These are phyloP conservation scores for Gouania willdenowi DNA, from an alignment of 2,797 vertebrate species.

Conservation along the genomic window DNA sequence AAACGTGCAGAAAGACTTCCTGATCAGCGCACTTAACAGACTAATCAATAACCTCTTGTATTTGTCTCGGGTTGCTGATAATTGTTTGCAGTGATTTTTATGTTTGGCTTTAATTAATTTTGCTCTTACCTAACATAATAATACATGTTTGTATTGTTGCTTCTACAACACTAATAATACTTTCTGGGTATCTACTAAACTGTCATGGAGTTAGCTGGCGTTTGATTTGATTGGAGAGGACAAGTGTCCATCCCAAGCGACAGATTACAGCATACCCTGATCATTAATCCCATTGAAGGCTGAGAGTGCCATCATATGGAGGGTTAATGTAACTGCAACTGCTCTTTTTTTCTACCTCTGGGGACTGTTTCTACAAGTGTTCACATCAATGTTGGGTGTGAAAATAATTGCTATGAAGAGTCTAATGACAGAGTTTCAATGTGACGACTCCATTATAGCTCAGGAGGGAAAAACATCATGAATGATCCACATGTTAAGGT, in stretches of 20 bases:
- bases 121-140: too few relatives aligned
- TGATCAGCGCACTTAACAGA: not conserved
- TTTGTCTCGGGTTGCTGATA: constrained; percentile 5
- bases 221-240: constrained; percentile 34
- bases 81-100: constrained; percentile 2
- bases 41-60: constrained; percentile 28
- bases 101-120: not conserved
- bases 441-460: too few relatives aligned
- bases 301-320: constrained; percentile 57
- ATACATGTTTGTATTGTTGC: not conserved
- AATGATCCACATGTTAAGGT: too few relatives aligned
- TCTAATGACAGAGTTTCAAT: too few relatives aligned
- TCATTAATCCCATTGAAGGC: not conserved
- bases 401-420: too few relatives aligned
- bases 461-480: too few relatives aligned
- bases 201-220: constrained; percentile 36
- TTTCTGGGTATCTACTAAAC: too few relatives aligned
- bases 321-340: constrained; percentile 11
- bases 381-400: too few relatives aligned
- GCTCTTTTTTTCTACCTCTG: too few relatives aligned
- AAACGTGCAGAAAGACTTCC: not conserved
- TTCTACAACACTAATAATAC: too few relatives aligned
- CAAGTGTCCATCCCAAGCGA: constrained; percentile 19
- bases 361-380: too few relatives aligned
- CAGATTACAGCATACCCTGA: constrained; percentile 18